phyloP scores from a whole-genome alignment of 1,140 invertebrate species.

The Druon quercuslanigerum region DNA sequence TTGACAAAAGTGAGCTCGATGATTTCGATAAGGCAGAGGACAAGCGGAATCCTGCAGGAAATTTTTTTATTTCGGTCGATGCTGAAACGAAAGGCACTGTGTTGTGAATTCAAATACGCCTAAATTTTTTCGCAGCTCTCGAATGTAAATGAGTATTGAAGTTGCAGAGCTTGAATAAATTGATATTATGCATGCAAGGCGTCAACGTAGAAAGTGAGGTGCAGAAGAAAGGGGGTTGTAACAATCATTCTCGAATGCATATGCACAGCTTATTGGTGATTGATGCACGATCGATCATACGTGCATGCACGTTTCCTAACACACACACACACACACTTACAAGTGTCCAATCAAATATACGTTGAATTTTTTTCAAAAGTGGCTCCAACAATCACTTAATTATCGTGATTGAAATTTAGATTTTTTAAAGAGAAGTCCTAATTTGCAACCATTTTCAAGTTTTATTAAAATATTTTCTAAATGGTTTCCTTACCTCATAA shows the following conservation, averaged over 20 bases:
- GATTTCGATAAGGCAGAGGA: neutral
- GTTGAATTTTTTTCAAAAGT: conserved; percentile 43
- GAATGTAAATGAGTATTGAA: conserved; percentile 66
- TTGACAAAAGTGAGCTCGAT: neutral
- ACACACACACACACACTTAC: conserved; percentile 36
- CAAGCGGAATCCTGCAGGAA: neutral
- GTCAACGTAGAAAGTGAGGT: conserved; percentile 54
- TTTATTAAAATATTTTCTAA: no score
- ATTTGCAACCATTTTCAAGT: no score
- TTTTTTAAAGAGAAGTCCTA: no score
- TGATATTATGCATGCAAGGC: conserved; percentile 65
- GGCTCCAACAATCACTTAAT: neutral
- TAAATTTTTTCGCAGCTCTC: conserved; percentile 61
- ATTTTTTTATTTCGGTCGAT: conserved; percentile 38
- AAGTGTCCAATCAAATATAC: conserved; percentile 29
- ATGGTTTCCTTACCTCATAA: no score
- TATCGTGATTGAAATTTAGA: no score
- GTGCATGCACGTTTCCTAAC: conserved; percentile 59
- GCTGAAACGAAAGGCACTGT: conserved; percentile 42
- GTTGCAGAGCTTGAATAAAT: conserved; percentile 40
- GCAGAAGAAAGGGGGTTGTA: conserved; percentile 42
- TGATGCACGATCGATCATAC: conserved; percentile 65
- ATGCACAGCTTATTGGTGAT: conserved; percentile 56
- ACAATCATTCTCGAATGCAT: conserved; percentile 62
- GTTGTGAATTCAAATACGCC: conserved; percentile 69